Evolutionary conservation across 2,113 vertebrate species (phyloP), one percentile per base, ranked within the genome.

Genomic region (Oenanthe melanoleuca): DNA sequence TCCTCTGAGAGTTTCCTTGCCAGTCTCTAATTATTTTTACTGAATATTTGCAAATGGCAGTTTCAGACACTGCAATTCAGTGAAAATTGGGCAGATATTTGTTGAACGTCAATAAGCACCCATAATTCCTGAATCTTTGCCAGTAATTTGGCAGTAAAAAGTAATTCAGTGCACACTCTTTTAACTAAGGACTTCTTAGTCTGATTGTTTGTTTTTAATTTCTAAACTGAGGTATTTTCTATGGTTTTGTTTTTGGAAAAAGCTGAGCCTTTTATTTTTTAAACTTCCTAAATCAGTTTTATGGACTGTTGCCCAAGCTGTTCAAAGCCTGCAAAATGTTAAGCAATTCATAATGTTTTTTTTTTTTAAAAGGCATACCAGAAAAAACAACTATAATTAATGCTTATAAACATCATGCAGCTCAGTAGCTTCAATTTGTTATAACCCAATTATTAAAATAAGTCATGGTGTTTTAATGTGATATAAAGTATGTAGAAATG

Each of bases 1-100:
- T 94, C 89, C 87, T 86, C 56, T 45, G 95, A 93, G 92, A 88
- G 50, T 70, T 90, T 50, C 29, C 26, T 88, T 77, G 33, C n/a
- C 21, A 28, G 33, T 52, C 71, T 82, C 73, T 80, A 90, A 94
- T 95, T 92, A 75, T 89, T 92, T 90, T 70, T 47, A 59, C 55
- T 57, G 85, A 90, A 22, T 77, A 38, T 88, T 90, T 70, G 67
- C 25, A 95, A 95, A 70, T 86, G 79, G 67, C 37, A 53, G 18
- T 49, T 56, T 80, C 40, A 86, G 63, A 65, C 28, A 28, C 16
- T 57, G 26, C 34, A 52, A 2, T 65, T 84, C 37, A 59, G 53
- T 69, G 33, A 28, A 44, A 86, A 57, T 24, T 44, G 5, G 50
- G 26, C 55, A 55, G 29, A 4, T 85, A 60, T 45, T 80, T 78